A percentile compares a stretch with the other conserved stretches of the same genome.
Evolutionary conservation across 2,888 invertebrate genomes (phyloP).

Genomic region (Acleris laterana): DNA sequence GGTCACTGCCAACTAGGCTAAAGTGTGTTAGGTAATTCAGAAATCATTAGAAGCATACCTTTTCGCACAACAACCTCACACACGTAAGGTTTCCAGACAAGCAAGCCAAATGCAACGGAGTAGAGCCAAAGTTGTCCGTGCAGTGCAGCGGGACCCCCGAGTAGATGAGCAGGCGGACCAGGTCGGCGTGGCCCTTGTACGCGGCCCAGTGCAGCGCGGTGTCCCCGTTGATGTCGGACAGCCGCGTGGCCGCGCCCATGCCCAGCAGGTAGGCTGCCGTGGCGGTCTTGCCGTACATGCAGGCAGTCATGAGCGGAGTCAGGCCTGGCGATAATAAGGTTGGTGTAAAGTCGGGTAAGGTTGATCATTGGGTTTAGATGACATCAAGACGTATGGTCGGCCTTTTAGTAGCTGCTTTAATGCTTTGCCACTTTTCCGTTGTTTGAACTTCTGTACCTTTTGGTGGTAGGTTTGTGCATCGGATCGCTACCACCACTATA

Average conservation of each 20-base stretch:
- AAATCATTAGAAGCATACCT: slow-evolving; percentile 67
- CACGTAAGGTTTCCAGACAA: slow-evolving; percentile 94
- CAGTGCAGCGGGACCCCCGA: slow-evolving; percentile 95
- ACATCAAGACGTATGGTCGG: no score
- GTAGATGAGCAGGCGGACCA: slow-evolving; percentile 94
- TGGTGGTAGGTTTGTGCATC: no score
- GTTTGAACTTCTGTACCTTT: no score
- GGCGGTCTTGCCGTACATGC: slow-evolving; percentile 96
- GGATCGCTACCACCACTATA: no score
- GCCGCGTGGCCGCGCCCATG: slow-evolving; percentile 93
- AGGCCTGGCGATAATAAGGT: slow-evolving; percentile 73
- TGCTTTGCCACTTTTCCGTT: no score
- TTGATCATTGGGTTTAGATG: no score
- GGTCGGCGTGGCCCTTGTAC: slow-evolving; percentile 95
- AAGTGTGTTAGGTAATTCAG: no score
- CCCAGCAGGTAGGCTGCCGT: slow-evolving; percentile 95
- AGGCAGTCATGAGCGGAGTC: slow-evolving; percentile 95
- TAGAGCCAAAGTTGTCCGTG: slow-evolving; percentile 96
- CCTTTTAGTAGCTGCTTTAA: no score
- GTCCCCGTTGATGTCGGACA: slow-evolving; percentile 96
- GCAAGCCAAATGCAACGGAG: slow-evolving; percentile 95
- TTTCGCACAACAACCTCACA: slow-evolving; percentile 94
- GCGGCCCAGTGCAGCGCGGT: slow-evolving; percentile 97
- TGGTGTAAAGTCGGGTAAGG: no score
- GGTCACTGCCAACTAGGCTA: no score